Conservation (phyloP, 2,797 vertebrate species). For the Sylvilagus floridanus region DNA sequence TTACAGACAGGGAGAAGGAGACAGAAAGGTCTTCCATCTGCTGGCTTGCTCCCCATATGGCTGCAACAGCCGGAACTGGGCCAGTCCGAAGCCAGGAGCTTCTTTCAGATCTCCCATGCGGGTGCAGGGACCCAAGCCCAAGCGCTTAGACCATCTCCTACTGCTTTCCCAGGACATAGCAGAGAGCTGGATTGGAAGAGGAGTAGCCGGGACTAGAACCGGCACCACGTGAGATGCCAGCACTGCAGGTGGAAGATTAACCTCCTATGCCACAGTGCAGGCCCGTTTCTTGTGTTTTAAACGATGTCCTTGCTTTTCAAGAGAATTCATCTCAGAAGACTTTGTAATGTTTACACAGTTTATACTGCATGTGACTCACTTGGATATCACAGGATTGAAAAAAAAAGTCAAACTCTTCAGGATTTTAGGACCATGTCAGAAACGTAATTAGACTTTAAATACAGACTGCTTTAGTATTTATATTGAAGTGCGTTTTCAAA, state of each 20-base stretch:
- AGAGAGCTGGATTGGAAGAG: no score
- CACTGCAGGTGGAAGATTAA: no score
- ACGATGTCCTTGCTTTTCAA: constrained; percentile 48
- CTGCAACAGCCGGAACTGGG: no score
- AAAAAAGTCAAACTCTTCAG: neutral
- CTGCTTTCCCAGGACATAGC: no score
- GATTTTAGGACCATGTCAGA: constrained; percentile 38
- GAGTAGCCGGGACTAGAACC: no score
- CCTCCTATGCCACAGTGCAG: no score
- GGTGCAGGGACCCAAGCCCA: no score
- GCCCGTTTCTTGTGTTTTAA: neutral
- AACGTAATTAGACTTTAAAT: neutral
- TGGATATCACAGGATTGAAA: neutral
- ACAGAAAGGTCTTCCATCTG: neutral
- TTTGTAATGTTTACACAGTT: constrained; percentile 48
- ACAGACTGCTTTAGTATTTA: neutral
- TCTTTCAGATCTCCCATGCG: no score
- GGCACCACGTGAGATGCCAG: no score
- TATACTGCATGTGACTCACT: constrained; percentile 6
- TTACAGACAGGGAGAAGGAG: neutral
- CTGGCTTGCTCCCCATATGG: no score
- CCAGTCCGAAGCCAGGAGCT: no score
- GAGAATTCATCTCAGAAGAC: neutral
- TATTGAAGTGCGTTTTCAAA: neutral
- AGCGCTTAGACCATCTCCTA: no score